These are phyloP conservation scores for Torymus tubicola DNA, from an alignment of 2,888 invertebrate genomes.

Conservation along the genomic window DNA sequence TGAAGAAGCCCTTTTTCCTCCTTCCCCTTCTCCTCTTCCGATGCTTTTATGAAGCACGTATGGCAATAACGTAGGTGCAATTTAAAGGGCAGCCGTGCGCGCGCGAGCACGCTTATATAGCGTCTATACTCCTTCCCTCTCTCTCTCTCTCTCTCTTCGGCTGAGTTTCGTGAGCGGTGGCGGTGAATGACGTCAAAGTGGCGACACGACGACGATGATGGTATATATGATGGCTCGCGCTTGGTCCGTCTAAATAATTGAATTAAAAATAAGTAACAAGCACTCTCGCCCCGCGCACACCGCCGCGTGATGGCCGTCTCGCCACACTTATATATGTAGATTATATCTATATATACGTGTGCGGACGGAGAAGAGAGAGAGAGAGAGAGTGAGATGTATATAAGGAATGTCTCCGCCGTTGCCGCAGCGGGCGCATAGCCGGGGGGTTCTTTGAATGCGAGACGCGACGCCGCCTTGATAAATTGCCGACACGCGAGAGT, in stretches of 20 bases:
- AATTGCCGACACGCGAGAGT: conserved; percentile 46
- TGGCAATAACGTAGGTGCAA: conserved; percentile 35
- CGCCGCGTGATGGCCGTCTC: too few species aligned
- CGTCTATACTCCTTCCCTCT: too few species aligned
- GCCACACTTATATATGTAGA: too few species aligned
- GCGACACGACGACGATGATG: background rate
- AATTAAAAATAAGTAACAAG: conserved; percentile 53
- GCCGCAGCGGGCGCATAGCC: background rate
- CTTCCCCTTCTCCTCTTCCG: background rate
- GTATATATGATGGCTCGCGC: background rate
- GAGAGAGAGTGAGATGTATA: too few species aligned
- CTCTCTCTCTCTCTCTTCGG: too few species aligned
- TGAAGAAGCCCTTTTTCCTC: conserved; percentile 29
- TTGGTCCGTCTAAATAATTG: conserved; percentile 35
- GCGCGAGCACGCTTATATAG: background rate
- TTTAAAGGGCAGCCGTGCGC: conserved; percentile 21
- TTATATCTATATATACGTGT: too few species aligned
- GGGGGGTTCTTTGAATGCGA: conserved; percentile 34
- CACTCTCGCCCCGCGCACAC: conserved; percentile 1
- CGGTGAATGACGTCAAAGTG: conserved; percentile 46
- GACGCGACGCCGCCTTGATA: conserved; percentile 26
- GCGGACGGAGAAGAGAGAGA: too few species aligned
- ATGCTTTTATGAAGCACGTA: conserved; percentile 38
- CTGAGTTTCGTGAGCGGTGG: background rate
- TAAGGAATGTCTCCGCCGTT: background rate